Evolutionary conservation across 1,140 invertebrate species (phyloP).

Genomic region (Anagrus nilaparvatae): DNA sequence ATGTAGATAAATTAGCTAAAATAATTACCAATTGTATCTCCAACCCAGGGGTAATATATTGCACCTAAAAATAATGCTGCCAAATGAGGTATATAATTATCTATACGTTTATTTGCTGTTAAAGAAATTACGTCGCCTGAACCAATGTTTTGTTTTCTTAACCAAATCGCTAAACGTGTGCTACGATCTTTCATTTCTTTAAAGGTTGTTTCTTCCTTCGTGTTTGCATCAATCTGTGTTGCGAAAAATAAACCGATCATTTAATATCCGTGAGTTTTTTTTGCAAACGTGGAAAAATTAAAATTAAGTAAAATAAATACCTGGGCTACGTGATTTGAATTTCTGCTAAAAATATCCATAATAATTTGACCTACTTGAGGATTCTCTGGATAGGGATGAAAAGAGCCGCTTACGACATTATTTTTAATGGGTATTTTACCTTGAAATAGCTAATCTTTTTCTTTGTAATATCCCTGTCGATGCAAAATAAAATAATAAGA

Average conservation of each 20-base stretch:
- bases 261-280: no score
- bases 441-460: no score
- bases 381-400: neutral
- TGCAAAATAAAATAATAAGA: no score
- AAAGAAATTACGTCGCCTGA: neutral
- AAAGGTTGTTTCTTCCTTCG: neutral
- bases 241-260: no score
- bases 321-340: neutral
- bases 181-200: neutral
- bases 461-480: no score
- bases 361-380: neutral
- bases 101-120: neutral
- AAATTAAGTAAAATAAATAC: neutral
- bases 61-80: neutral
- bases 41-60: neutral
- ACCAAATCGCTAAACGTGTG: neutral
- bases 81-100: neutral
- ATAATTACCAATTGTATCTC: neutral
- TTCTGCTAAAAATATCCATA: neutral
- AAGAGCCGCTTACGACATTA: neutral
- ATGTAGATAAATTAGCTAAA: no score
- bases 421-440: no score
- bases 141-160: neutral
- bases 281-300: neutral
- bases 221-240: neutral